These are phyloP conservation scores for Bombus soroeensis DNA, from an alignment of 1,140 invertebrate genomes.

Conservation along the genomic window DNA sequence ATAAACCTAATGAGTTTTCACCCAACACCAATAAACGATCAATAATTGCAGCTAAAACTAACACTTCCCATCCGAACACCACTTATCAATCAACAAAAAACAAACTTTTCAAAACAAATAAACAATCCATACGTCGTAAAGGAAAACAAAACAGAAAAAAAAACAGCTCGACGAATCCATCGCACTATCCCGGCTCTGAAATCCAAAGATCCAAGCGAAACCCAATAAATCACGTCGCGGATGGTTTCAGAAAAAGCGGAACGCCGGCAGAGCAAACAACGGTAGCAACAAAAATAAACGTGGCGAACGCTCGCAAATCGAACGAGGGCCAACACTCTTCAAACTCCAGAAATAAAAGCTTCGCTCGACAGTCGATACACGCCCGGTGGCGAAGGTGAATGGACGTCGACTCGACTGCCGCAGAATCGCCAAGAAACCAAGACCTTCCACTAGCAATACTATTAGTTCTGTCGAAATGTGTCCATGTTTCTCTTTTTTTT, in stretches of 20 bases:
- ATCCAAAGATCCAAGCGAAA: conserved; percentile 12
- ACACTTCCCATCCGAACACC: not conserved
- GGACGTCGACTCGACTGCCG: conserved; percentile 40
- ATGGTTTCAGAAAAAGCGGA: not conserved
- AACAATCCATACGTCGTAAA: not conserved
- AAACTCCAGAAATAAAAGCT: conserved; percentile 40
- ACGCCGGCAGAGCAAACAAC: conserved; percentile 7
- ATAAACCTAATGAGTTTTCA: not conserved
- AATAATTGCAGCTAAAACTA: not conserved
- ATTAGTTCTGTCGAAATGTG: not conserved
- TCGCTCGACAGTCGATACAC: conserved; percentile 4
- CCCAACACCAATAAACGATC: not conserved
- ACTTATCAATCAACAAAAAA: not conserved
- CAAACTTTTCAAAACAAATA: not conserved
- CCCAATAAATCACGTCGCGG: conserved; percentile 31
- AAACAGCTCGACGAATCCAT: not conserved
- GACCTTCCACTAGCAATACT: conserved; percentile 36
- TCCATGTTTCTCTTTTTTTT: not conserved
- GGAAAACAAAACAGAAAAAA: not conserved
- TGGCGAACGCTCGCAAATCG: conserved; percentile 35
- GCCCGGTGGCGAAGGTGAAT: conserved; percentile 40
- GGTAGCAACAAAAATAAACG: conserved; percentile 39
- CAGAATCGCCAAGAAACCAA: conserved; percentile 33
- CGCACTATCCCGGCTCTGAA: not conserved
- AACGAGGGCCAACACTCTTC: not conserved